These are phyloP conservation scores for Drosophila kepulauana DNA, from an alignment of 1,140 invertebrate species.

Conservation along the genomic window DNA sequence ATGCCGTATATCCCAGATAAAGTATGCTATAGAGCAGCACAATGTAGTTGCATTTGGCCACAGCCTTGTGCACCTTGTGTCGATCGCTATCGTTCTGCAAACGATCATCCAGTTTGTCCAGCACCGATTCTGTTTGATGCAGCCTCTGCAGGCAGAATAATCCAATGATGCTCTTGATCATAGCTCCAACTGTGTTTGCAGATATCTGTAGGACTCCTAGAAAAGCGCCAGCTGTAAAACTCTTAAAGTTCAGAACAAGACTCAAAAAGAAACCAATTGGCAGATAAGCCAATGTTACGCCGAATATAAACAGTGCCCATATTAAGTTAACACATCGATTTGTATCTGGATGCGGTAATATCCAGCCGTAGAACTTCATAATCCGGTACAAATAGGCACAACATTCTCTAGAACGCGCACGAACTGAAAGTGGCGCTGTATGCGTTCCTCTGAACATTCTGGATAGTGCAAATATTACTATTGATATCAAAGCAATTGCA, in stretches of 20 bases:
- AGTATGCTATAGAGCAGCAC: slow-evolving; percentile 3
- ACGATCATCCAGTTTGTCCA: slow-evolving; percentile 16
- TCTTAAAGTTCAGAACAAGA: slow-evolving; percentile 3
- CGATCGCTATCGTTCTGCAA: slow-evolving; percentile 14
- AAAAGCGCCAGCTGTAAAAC: slow-evolving; percentile 7
- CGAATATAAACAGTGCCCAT: background rate
- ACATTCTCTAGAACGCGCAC: background rate
- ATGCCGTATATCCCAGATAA: slow-evolving; percentile 5
- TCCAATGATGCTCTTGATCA: slow-evolving; percentile 4
- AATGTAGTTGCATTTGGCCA: slow-evolving; percentile 24
- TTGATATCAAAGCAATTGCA: background rate
- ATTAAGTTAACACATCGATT: slow-evolving; percentile 6
- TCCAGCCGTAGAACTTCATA: slow-evolving; percentile 11
- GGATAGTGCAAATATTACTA: background rate
- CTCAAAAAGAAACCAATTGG: slow-evolving; percentile 14
- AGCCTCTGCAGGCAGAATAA: background rate
- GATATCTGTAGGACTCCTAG: slow-evolving; percentile 1
- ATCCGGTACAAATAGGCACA: slow-evolving; percentile 1
- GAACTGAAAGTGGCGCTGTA: background rate
- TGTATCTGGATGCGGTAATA: slow-evolving; percentile 3
- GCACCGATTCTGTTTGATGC: background rate
- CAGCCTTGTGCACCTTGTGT: slow-evolving; percentile 17
- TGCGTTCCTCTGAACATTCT: background rate
- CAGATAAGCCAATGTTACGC: slow-evolving; percentile 3
- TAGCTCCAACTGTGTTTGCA: background rate